phyloP scores from a whole-genome alignment of 2,888 invertebrate species.

The Myopa tessellatipennis region DNA sequence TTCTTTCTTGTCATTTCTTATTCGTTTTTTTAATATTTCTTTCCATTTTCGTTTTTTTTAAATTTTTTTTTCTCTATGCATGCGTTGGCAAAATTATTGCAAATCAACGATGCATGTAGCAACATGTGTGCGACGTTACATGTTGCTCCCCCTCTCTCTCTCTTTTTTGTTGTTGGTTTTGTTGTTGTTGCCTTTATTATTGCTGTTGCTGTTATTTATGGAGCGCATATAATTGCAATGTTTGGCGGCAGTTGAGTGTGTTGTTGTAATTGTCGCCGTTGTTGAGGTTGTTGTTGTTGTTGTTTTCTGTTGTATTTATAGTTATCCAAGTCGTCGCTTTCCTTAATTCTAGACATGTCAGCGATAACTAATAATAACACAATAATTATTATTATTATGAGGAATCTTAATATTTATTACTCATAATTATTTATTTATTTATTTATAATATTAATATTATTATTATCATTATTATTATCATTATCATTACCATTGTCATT shows the following conservation, averaged over 20 bases:
- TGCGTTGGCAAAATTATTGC: slow-evolving; percentile 21
- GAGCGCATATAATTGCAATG: slow-evolving; percentile 23
- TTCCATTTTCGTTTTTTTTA: background rate
- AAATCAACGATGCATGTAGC: slow-evolving; percentile 20
- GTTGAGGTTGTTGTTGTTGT: slow-evolving; percentile 19
- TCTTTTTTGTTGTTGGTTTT: background rate
- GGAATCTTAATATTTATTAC: too few species aligned
- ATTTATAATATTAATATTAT: too few species aligned
- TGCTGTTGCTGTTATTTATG: slow-evolving; percentile 13
- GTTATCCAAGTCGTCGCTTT: background rate
- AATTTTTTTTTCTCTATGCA: background rate
- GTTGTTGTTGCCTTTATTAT: background rate
- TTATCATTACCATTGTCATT: too few species aligned
- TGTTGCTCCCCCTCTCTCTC: background rate
- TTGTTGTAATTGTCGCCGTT: background rate
- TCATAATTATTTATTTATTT: too few species aligned
- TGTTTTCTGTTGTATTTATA: slow-evolving; percentile 1
- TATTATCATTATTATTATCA: too few species aligned
- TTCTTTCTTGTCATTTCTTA: too few species aligned
- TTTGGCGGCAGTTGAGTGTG: slow-evolving; percentile 16
- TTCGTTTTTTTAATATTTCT: too few species aligned
- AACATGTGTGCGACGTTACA: slow-evolving; percentile 1
- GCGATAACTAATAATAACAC: slow-evolving; percentile 25
- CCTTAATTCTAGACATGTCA: slow-evolving; percentile 24
- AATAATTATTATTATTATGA: too few species aligned